phyloP scores from a whole-genome alignment of 1,140 invertebrate genomes.

The Nasonia vitripennis region DNA sequence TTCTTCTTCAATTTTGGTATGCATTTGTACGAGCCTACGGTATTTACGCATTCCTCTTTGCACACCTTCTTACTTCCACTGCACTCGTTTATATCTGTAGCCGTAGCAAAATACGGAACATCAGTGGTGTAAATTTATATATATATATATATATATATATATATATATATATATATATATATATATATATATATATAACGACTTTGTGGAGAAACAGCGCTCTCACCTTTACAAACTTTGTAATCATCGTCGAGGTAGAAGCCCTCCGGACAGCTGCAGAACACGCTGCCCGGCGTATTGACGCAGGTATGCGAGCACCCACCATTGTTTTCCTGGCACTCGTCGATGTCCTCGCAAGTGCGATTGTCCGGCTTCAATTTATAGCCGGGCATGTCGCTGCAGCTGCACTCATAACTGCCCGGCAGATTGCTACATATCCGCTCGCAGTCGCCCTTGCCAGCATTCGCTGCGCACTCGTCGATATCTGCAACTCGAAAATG shows the following conservation, averaged over 20 bases:
- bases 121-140: background rate
- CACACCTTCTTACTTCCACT: conserved; percentile 64
- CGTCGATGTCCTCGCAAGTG: conserved; percentile 78
- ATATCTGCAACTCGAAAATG: conserved; percentile 70
- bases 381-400: conserved; percentile 77
- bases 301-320: conserved; percentile 77
- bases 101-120: background rate
- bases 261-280: conserved; percentile 79
- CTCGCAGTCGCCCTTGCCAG: conserved; percentile 82
- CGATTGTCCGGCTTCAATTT: conserved; percentile 77
- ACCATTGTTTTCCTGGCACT: conserved; percentile 77
- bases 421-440: conserved; percentile 80
- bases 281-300: conserved; percentile 78
- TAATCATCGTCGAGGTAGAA: conserved; percentile 75
- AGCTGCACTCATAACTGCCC: conserved; percentile 80
- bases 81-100: conserved; percentile 84
- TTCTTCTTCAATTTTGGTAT: conserved; percentile 64
- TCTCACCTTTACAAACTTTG: conserved; percentile 74
- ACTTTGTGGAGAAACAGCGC: background rate
- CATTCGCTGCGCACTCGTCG: conserved; percentile 79
- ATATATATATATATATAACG: background rate
- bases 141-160: too few species aligned
- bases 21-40: conserved; percentile 77
- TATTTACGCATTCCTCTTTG: conserved; percentile 76
- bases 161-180: too few species aligned